phyloP scores from a whole-genome alignment of 2,113 vertebrate genomes.

The Pavo muticus region DNA sequence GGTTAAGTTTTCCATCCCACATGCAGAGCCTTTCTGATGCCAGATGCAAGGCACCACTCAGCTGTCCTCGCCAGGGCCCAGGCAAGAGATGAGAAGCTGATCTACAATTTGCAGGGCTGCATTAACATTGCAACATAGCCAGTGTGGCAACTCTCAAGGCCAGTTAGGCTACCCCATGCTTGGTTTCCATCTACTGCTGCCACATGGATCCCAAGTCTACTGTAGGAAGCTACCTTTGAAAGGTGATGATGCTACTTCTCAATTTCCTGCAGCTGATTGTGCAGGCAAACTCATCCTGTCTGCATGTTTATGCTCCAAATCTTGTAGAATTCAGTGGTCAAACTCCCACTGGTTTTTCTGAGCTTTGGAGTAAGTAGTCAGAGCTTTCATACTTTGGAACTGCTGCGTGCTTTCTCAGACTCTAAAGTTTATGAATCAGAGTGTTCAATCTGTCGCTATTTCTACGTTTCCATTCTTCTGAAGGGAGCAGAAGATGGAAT shows the following conservation, averaged over 20 bases:
- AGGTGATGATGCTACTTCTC: neutral
- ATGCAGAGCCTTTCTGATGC: neutral
- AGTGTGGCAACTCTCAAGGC: neutral
- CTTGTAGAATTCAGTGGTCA: neutral
- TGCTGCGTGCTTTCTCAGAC: neutral
- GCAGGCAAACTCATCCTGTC: neutral
- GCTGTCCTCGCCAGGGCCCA: neutral
- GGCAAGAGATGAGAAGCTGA: neutral
- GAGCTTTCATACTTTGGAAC: neutral
- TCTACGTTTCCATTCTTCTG: conserved; percentile 33
- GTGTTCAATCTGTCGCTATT: neutral
- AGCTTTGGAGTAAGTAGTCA: neutral
- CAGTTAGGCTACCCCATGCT: neutral
- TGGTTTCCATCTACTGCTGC: neutral
- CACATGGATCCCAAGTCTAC: neutral
- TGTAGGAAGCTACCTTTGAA: neutral
- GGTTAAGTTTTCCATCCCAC: neutral
- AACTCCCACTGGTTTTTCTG: neutral
- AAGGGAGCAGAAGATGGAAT: neutral
- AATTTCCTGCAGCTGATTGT: neutral
- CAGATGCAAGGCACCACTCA: neutral
- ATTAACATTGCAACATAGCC: neutral
- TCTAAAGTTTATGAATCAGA: conserved; percentile 3
- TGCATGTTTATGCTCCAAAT: neutral
- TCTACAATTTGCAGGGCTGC: neutral